These are phyloP conservation scores for Drosophila maculinotata DNA, from an alignment of 2,888 invertebrate species.

Conservation along the genomic window DNA sequence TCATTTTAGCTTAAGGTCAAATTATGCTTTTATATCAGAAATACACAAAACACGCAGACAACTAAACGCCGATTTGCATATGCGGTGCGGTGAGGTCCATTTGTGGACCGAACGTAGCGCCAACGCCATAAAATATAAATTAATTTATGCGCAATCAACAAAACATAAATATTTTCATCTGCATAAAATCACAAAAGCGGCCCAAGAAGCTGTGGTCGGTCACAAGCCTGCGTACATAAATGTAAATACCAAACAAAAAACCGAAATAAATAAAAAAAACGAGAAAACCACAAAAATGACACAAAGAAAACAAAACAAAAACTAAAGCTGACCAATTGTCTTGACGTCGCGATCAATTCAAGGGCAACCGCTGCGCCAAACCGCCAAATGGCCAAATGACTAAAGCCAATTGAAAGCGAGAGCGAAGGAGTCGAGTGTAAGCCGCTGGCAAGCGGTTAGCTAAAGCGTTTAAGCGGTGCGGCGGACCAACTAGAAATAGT, in stretches of 20 bases:
- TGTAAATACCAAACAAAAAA: slow-evolving; percentile 40
- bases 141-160: slow-evolving; percentile 81
- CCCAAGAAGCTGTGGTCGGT: slow-evolving; percentile 61
- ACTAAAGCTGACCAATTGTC: slow-evolving; percentile 69
- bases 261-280: slow-evolving; percentile 29
- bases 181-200: slow-evolving; percentile 79
- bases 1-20: slow-evolving; percentile 81
- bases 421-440: slow-evolving; percentile 64
- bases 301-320: slow-evolving; percentile 42
- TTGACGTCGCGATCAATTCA: slow-evolving; percentile 62
- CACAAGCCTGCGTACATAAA: slow-evolving; percentile 63
- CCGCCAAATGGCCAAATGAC: slow-evolving; percentile 13
- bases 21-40: slow-evolving; percentile 72
- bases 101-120: slow-evolving; percentile 77
- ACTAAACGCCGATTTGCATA: slow-evolving; percentile 70
- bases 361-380: slow-evolving; percentile 64
- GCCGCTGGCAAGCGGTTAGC: slow-evolving; percentile 12
- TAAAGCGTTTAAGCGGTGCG: slow-evolving; percentile 21
- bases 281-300: slow-evolving; percentile 18
- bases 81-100: slow-evolving; percentile 65
- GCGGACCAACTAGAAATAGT: slow-evolving; percentile 66
- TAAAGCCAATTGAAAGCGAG: slow-evolving; percentile 76
- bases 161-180: slow-evolving; percentile 82
- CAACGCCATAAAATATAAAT: slow-evolving; percentile 82
- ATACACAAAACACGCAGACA: slow-evolving; percentile 34